Conservation (phyloP, 1,140 invertebrate species). For the Drosophila saltans region DNA sequence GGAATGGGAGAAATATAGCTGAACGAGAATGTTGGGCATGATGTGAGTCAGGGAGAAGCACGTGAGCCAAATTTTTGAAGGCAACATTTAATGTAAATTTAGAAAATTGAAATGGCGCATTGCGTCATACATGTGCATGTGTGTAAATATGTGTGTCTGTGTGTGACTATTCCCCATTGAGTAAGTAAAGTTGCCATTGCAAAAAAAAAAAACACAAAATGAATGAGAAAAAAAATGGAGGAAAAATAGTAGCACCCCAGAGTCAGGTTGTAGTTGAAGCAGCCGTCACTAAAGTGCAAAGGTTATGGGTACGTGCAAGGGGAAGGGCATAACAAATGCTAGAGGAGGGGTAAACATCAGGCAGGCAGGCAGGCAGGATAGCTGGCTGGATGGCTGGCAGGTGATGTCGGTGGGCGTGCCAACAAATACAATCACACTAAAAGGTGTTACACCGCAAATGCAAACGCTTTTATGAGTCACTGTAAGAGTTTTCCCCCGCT, state of each 20-base stretch:
- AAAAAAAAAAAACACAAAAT: conserved; percentile 8
- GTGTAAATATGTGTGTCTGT: conserved; percentile 1
- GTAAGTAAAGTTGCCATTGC: conserved; percentile 21
- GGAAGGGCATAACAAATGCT: background rate
- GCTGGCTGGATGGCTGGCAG: background rate
- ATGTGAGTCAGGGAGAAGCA: conserved; percentile 19
- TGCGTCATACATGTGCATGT: conserved; percentile 39
- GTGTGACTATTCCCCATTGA: conserved; percentile 16
- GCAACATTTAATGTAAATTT: conserved; percentile 55
- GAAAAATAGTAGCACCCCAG: conserved; percentile 30
- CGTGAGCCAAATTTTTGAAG: conserved; percentile 46
- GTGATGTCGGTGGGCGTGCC: conserved; percentile 26
- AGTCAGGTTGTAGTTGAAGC: conserved; percentile 22
- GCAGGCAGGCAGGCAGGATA: background rate
- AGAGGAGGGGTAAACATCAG: background rate
- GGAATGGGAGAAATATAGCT: background rate
- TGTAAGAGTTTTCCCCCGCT: conserved; percentile 24
- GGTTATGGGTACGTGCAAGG: background rate
- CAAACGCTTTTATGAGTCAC: conserved; percentile 58
- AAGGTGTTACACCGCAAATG: conserved; percentile 68
- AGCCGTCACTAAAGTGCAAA: conserved; percentile 26
- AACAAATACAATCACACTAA: conserved; percentile 67
- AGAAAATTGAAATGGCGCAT: conserved; percentile 66
- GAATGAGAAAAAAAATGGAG: background rate
- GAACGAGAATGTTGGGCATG: background rate